Base-by-base conservation (phyloP, 2,797 vertebrate species). In the Cryptoblepharus egeriae region DNA sequence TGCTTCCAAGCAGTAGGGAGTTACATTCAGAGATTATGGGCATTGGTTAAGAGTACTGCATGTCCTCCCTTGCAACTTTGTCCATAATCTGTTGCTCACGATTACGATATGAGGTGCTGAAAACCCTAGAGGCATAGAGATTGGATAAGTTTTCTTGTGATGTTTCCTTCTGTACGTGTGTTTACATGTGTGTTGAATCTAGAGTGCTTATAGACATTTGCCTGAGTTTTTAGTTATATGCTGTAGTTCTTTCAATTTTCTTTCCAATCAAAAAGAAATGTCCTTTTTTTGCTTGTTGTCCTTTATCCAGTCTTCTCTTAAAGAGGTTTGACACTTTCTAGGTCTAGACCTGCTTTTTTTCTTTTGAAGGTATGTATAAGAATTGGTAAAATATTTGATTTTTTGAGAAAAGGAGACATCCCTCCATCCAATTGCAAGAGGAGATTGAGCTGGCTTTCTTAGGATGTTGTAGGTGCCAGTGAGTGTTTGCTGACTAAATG, bases 401-500 rank as follows among this genome's bases (percentile, higher is more conserved):
- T n/a, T n/a, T n/a, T n/a, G n/a, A n/a, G n/a, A n/a, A n/a, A n/a
- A n/a, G n/a, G n/a, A n/a, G n/a, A 9, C 61, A 55, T 24, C 60
- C 16, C 37, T 13, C 5, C 12, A 2, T n/a, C 22, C 39, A 2
- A 37, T 16, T 64, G 52, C 39, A 60, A 37, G 22, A 58, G 1
- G n/a, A 78, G 24, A 35, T 15, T n/a, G 8, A 60, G n/a, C 13
- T 63, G 37, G 22, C 30, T 75, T 57, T 10, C 61, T 39, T 74
- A 74, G 37, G 58, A 61, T 60, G 37, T 60, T 74, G 68, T 65
- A 45, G 37, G 64, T 12, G 11, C 15, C 49, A 52, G 26, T 35
- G 60, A 26, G 9, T 60, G 18, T 84, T 68, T 74, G 24, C 58
- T 74, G 63, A 68, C 24, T 61, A 52, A 84, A 74, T 60, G 12